Percentiles rank a stretch among this genome's conserved stretches.
These are phyloP conservation scores for Mechanitis mazaeus DNA, from an alignment of 2,888 invertebrate genomes.

Conservation along the genomic window DNA sequence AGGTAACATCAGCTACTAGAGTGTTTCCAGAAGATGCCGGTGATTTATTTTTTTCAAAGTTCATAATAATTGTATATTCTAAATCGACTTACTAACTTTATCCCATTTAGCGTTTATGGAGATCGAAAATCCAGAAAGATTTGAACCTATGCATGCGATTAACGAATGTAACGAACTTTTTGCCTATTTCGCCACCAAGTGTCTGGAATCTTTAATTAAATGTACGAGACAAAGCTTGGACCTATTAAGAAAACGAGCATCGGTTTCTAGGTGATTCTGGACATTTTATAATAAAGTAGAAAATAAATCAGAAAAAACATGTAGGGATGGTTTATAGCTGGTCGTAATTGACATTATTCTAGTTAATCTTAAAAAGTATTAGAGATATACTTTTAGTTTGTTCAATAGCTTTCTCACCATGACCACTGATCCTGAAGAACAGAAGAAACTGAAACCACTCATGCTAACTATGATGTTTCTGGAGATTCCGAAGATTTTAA, in stretches of 20 bases:
- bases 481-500: slow-evolving; percentile 79
- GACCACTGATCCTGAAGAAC: slow-evolving; percentile 65
- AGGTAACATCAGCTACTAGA: slow-evolving; percentile 77
- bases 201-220: slow-evolving; percentile 84
- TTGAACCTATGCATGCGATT: slow-evolving; percentile 77
- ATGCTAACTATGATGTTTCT: slow-evolving; percentile 79
- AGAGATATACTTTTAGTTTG: too few species aligned
- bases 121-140: slow-evolving; percentile 77
- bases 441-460: slow-evolving; percentile 72
- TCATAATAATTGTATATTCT: slow-evolving; percentile 2
- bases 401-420: slow-evolving; percentile 62
- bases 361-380: too few species aligned
- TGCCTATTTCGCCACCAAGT: slow-evolving; percentile 85
- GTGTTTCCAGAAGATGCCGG: slow-evolving; percentile 77
- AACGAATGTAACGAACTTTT: slow-evolving; percentile 89
- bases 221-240: slow-evolving; percentile 85
- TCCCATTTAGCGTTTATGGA: slow-evolving; percentile 77
- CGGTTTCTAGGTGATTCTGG: slow-evolving; percentile 56
- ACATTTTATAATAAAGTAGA: neutral
- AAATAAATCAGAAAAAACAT: neutral
- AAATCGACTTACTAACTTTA: slow-evolving; percentile 7
- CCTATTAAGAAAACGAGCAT: slow-evolving; percentile 78
- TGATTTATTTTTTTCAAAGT: slow-evolving; percentile 36
- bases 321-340: neutral
- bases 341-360: slow-evolving; percentile 20